Percentiles rank a stretch among this genome's conserved stretches.
Conservation (phyloP, 1,140 invertebrate genomes). For the Cydia amplana region DNA sequence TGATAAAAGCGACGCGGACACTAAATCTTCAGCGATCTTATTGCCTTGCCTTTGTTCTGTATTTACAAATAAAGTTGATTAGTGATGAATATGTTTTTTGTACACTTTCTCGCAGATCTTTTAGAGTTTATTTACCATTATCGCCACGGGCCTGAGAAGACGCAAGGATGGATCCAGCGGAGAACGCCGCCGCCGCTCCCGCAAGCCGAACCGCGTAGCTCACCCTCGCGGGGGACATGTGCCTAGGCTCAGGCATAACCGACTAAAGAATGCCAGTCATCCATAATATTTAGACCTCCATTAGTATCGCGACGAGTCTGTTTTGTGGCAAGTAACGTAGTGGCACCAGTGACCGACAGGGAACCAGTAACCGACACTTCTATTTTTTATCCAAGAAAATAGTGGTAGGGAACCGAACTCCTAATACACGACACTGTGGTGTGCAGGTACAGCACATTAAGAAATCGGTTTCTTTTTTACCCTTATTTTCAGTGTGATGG, state of each 20-base stretch:
- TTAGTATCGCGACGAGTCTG: background rate
- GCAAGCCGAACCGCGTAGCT: background rate
- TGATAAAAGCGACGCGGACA: too few relatives aligned
- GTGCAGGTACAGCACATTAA: too few relatives aligned
- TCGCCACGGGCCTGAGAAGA: background rate
- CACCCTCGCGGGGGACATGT: background rate
- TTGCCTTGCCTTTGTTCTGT: too few relatives aligned
- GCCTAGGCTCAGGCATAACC: background rate
- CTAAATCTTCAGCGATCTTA: too few relatives aligned
- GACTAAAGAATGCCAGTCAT: background rate
- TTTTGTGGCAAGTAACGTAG: background rate
- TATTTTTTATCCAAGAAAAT: too few relatives aligned
- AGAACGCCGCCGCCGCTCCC: background rate
- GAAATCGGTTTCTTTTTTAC: too few relatives aligned
- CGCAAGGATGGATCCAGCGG: background rate
- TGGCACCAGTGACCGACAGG: too few relatives aligned
- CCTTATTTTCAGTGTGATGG: too few relatives aligned
- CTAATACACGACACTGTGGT: too few relatives aligned
- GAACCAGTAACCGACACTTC: too few relatives aligned
- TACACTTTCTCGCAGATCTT: background rate
- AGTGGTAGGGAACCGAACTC: too few relatives aligned
- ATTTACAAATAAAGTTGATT: background rate
- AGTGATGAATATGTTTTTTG: background rate
- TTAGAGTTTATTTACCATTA: background rate
- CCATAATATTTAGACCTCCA: background rate